A percentile compares a stretch with the other conserved stretches of the same genome.
These are phyloP conservation scores for Drosophila infuscata DNA, from an alignment of 2,888 invertebrate species.

Conservation along the genomic window DNA sequence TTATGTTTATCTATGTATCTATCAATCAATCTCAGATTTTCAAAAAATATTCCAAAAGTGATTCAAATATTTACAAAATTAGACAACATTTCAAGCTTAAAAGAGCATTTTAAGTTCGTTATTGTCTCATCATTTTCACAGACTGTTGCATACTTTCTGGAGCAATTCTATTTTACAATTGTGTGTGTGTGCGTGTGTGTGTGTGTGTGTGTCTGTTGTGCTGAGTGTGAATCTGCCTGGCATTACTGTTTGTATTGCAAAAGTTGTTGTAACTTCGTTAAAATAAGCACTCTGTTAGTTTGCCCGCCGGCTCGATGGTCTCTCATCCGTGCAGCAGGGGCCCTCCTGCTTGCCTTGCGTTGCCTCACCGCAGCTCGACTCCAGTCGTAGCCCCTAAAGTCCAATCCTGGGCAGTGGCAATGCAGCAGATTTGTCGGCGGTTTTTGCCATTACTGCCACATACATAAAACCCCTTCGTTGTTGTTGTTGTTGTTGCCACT, in stretches of 20 bases:
- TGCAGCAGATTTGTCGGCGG: conserved; percentile 79
- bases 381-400: conserved; percentile 14
- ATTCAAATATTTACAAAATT: too few species aligned
- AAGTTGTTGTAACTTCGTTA: conserved; percentile 81
- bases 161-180: conserved; percentile 58
- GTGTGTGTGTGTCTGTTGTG: conserved; percentile 55
- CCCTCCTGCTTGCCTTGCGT: background rate
- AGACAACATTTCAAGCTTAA: background rate
- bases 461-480: conserved; percentile 19
- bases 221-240: conserved; percentile 77
- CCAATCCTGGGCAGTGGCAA: conserved; percentile 52
- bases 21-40: background rate
- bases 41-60: background rate
- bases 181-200: conserved; percentile 22
- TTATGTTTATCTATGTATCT: too few species aligned
- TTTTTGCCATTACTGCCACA: conserved; percentile 75
- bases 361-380: background rate
- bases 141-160: conserved; percentile 69
- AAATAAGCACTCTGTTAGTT: conserved; percentile 81
- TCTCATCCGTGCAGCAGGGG: conserved; percentile 39
- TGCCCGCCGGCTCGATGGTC: conserved; percentile 73
- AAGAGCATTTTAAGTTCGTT: conserved; percentile 30
- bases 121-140: background rate
- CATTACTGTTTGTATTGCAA: conserved; percentile 79
- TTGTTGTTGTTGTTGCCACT: conserved; percentile 37